These are phyloP conservation scores for Brachionus koreanus DNA, from an alignment of 1,140 invertebrate genomes.

Conservation along the genomic window DNA sequence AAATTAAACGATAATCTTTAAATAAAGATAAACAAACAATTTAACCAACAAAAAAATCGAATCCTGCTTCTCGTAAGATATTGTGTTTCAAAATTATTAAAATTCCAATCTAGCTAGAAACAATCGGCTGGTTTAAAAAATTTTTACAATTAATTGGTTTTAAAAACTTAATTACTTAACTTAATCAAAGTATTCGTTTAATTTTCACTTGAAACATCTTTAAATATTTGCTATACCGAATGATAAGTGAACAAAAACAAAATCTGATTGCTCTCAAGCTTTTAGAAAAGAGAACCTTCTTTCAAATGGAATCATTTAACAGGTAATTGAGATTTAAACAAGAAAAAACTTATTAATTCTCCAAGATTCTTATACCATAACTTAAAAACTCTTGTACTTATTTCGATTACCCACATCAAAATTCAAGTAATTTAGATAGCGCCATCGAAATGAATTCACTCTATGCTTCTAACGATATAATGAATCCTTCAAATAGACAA, in stretches of 20 bases:
- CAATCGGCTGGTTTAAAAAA: background rate
- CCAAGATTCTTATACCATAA: background rate
- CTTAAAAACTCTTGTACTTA: constrained; percentile 24
- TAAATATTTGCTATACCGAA: background rate
- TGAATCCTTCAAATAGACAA: background rate
- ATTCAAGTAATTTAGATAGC: background rate
- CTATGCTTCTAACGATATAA: background rate
- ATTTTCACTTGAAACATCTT: constrained; percentile 2
- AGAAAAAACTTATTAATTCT: constrained; percentile 16
- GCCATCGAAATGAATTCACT: background rate
- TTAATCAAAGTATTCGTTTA: background rate
- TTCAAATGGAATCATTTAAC: constrained; percentile 23
- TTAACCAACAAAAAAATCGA: background rate
- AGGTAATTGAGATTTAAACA: constrained; percentile 5
- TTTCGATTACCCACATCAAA: constrained; percentile 13
- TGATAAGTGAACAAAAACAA: background rate
- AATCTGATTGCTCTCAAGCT: background rate
- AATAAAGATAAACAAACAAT: background rate
- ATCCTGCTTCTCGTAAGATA: background rate
- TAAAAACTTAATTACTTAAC: background rate
- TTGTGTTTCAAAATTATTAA: background rate
- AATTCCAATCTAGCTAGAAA: background rate
- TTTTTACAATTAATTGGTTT: background rate
- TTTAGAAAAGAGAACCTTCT: background rate
- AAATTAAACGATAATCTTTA: background rate